Conservation (phyloP, 2,113 vertebrate genomes). For the Hemichromis elongatus region DNA sequence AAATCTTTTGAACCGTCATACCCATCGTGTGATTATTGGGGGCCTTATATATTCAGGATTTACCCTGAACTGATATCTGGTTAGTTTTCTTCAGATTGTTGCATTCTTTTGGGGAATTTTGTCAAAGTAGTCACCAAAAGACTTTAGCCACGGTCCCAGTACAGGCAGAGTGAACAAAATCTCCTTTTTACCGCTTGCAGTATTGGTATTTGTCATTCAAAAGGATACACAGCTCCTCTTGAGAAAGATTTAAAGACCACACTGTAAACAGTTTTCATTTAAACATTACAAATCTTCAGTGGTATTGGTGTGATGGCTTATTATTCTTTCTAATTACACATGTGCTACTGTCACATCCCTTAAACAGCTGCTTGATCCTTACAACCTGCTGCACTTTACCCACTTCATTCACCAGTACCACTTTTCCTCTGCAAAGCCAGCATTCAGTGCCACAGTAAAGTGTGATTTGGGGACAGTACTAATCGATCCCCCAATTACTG, state of each 20-base stretch:
- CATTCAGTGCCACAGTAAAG: slow-evolving; percentile 50
- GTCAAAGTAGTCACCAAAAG: neutral
- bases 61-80: neutral
- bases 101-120: neutral
- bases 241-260: neutral
- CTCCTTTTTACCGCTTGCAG: neutral
- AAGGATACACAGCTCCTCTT: neutral
- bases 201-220: neutral
- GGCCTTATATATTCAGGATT: neutral
- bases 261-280: neutral
- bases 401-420: neutral
- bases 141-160: neutral
- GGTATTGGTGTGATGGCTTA: neutral
- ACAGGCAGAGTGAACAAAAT: neutral
- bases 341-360: neutral
- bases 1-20: neutral
- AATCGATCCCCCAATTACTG: slow-evolving; percentile 72
- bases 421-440: slow-evolving; percentile 24
- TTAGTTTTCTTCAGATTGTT: neutral
- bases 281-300: neutral
- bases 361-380: slow-evolving; percentile 23
- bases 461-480: slow-evolving; percentile 62
- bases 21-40: neutral
- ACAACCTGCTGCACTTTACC: slow-evolving; percentile 19
- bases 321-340: neutral